phyloP scores from a whole-genome alignment of 2,888 invertebrate species.

The Dexiosoma caninum region DNA sequence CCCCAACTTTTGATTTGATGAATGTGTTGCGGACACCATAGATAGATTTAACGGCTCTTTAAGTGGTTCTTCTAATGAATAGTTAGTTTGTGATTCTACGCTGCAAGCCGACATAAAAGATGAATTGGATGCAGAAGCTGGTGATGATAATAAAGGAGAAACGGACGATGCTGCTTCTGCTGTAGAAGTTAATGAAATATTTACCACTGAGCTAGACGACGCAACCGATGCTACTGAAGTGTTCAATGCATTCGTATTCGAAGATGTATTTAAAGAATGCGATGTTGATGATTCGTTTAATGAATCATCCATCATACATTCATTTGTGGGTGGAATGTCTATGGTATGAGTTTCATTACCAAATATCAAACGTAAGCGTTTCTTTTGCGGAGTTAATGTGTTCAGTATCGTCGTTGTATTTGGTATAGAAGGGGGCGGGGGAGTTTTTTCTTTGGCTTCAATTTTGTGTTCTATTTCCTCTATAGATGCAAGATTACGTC shows the following conservation, averaged over 20 bases:
- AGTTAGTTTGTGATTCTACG: conserved; percentile 29
- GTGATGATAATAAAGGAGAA: conserved; percentile 60
- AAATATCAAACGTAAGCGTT: conserved; percentile 90
- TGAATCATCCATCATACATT: conserved; percentile 65
- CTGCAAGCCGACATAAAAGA: conserved; percentile 72
- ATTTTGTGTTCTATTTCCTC: conserved; percentile 47
- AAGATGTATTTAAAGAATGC: conserved; percentile 58
- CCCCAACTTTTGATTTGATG: conserved; percentile 16
- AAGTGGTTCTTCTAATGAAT: conserved; percentile 42
- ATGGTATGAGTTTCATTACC: conserved; percentile 94
- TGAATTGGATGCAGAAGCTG: conserved; percentile 62
- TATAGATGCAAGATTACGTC: conserved; percentile 56
- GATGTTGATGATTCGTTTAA: conserved; percentile 67
- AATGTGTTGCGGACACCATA: conserved; percentile 33
- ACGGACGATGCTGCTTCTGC: conserved; percentile 65
- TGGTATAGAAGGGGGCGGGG: background rate
- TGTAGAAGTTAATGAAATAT: conserved; percentile 64
- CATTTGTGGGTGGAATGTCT: conserved; percentile 84
- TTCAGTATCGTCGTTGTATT: conserved; percentile 17
- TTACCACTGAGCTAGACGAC: conserved; percentile 57
- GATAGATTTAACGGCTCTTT: conserved; percentile 61
- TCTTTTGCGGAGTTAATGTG: conserved; percentile 84
- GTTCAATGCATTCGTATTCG: conserved; percentile 34
- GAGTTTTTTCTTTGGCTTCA: conserved; percentile 51
- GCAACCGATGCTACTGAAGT: conserved; percentile 40